Base-by-base conservation (phyloP, 2,113 vertebrate genomes). In the Xyrauchen texanus region DNA sequence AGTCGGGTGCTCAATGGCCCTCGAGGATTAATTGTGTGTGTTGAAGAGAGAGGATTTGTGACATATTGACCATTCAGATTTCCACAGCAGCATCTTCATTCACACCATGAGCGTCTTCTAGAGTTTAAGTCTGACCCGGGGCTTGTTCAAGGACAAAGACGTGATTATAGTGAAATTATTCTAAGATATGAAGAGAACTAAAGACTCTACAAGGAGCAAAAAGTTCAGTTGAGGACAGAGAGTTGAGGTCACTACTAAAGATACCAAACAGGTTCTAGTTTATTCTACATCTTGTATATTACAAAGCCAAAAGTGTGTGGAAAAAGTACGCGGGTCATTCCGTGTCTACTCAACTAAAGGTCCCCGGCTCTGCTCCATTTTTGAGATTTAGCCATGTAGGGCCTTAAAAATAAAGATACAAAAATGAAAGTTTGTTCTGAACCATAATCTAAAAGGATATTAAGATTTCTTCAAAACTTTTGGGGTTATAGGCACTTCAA, bases 1-100 rank as follows among this genome's bases (percentile, higher is more conserved):
- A 71, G 64, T 77, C 55, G 16, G 66, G 65, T 51, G 49, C 75
- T 82, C 81, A 65, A 57, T 62, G 66, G 66, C 58, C 76, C 53
- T 66, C 15, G 51, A 52, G 69, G 84, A 70, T 73, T 82, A 76
- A 80, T 77, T 61, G 72, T 53, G 80, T 76, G 70, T 80, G 77
- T 82, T 75, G 51, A 16, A 74, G 68, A 84, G 61, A 65, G 57
- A 73, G 63, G 65, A 34, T 58, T 81, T 76, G 63, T 58, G 60
- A 79, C 76, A 76, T 44, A 71, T 69, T 74, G 72, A 70, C 46
- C 66, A 55, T 45, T 77, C 52, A 70, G 69, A 78, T 78, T 67
- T 79, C 51, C 63, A 21, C 46, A 10, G 80, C 68, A 13, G 53
- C 8, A 34, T 67, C 75, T 67, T 82, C 63, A 53, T 64, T 73